Evolutionary conservation across 2,797 vertebrate species (phyloP).

Genomic region (Anniella stebbinsi): DNA sequence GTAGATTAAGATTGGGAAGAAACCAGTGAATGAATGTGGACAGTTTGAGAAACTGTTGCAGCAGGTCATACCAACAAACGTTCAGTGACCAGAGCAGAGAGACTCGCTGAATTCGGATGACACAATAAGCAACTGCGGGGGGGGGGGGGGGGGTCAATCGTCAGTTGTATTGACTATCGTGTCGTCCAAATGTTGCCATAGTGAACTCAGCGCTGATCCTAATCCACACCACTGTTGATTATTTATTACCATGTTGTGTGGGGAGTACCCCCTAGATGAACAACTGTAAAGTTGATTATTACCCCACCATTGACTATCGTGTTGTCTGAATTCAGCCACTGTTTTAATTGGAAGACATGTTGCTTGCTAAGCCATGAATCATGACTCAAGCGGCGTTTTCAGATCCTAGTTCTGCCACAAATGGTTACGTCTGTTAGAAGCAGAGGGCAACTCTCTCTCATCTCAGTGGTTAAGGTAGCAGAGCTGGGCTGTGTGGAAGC

Average conservation of each 20-base stretch:
- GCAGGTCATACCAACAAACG: constrained; percentile 20
- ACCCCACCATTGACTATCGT: too few relatives aligned
- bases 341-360: constrained; percentile 4
- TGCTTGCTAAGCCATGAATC: constrained; percentile 31
- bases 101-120: too few relatives aligned
- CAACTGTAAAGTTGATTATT: too few relatives aligned
- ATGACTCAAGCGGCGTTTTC: constrained; percentile 28
- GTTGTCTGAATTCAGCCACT: too few relatives aligned
- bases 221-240: too few relatives aligned
- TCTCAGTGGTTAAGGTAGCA: neutral
- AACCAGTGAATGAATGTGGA: neutral
- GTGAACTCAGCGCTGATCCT: too few relatives aligned
- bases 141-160: too few relatives aligned
- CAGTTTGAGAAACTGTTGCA: neutral
- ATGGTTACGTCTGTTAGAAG: constrained; percentile 58
- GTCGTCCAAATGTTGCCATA: too few relatives aligned
- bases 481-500: neutral
- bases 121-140: too few relatives aligned
- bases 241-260: too few relatives aligned
- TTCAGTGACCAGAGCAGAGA: constrained; percentile 16
- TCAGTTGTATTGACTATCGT: too few relatives aligned
- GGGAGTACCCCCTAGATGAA: too few relatives aligned
- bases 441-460: constrained; percentile 14
- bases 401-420: constrained; percentile 38
- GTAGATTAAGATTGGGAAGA: rapidly evolving